A percentile compares a stretch with the other conserved stretches of the same genome.
phyloP scores from a whole-genome alignment of 2,797 vertebrate genomes.

The Rhabdomys pumilio region DNA sequence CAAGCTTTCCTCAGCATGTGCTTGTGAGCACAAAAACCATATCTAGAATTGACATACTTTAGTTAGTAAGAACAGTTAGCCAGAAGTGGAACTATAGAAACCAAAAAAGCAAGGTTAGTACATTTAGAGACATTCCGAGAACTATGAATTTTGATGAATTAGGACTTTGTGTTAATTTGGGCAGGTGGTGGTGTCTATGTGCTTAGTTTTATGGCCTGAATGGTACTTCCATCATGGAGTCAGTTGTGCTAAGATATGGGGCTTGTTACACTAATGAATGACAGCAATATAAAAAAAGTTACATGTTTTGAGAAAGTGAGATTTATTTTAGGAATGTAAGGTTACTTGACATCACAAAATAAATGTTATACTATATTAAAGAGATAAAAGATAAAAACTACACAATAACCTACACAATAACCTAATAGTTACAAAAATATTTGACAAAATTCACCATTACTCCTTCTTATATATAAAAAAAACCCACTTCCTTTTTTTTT shows the following conservation, averaged over 20 bases:
- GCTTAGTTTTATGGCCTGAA: background rate
- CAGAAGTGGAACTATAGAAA: background rate
- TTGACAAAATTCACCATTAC: background rate
- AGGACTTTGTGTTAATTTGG: background rate
- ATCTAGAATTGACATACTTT: background rate
- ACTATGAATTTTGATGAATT: too few relatives aligned
- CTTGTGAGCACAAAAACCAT: background rate
- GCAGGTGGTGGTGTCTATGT: background rate
- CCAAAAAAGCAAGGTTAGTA: too few relatives aligned
- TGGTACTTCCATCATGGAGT: background rate
- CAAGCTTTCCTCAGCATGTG: background rate
- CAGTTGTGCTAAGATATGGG: background rate
- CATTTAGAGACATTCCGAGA: too few relatives aligned
- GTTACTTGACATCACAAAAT: slow-evolving; percentile 33
- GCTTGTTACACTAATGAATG: background rate
- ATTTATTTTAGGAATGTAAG: background rate
- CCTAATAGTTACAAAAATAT: background rate
- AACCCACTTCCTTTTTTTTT: too few relatives aligned
- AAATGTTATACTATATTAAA: background rate
- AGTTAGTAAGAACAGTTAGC: background rate
- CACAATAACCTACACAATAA: background rate
- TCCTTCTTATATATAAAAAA: background rate
- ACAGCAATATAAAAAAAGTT: background rate
- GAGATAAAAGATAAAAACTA: background rate
- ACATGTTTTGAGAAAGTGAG: background rate